Base-by-base conservation (phyloP, 2,113 vertebrate species). In the Megaceryle maxima region DNA sequence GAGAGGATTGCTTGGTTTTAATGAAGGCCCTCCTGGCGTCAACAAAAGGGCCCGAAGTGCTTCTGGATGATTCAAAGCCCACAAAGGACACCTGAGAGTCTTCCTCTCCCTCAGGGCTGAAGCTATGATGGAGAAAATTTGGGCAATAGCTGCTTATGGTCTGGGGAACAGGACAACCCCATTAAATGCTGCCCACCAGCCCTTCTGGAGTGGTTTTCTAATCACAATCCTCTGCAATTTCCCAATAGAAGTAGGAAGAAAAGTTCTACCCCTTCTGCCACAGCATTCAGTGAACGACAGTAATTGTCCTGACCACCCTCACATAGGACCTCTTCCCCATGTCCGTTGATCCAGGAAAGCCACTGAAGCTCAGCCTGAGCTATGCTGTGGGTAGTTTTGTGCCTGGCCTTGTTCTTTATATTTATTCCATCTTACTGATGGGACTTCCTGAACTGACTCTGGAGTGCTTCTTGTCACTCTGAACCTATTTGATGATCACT, bases 381-480 rank as follows among this genome's bases (percentile, higher is more conserved):
- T 21, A 22, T 33, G 60, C 39, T 55, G 50, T 24, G 13, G 24
- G 18, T 18, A 31, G 11, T 24, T 82, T 37, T 37, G 6, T 69
- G 44, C 35, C 44, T 72, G 26, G 7, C 64, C 28, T 35, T 24
- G 4, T 31, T 76, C 31, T 72, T 51, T 46, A 11, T 16, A 8
- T 57, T 6, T 16, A 8, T 57, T 6, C 35, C 1, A 1, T 18
- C 26, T 19, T 16, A 22, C 19, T 76, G 26, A 19, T 18, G n/a
- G n/a, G 18, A 15, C 43, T 83, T 39, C 26, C 17, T 50, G 51
- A 33, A 18, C 29, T 19, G n/a, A 64, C 13, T 12, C 3, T 31
- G 19, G 7, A 24, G 43, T 0, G 0, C 9, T 57, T 51, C 22
- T 51, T 39, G 16, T 48, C 12, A 2, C 48, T 77, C 43, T 76